Evolutionary conservation across 2,888 invertebrate genomes (phyloP).

Genomic region (Antheraea yamamai): DNA sequence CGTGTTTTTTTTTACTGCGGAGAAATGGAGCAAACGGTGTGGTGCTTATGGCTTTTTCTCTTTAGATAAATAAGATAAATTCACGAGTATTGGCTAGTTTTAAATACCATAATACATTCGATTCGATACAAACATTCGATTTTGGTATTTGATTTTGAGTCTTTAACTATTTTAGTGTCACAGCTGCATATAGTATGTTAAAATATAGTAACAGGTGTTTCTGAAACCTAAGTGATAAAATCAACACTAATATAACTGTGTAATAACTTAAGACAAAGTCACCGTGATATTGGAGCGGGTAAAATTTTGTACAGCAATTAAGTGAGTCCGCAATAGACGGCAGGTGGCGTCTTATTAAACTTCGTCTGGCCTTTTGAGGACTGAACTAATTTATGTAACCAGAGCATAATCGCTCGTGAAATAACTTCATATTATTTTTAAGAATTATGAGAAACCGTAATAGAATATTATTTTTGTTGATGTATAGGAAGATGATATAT

Average conservation of each 20-base stretch:
- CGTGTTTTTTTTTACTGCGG: too few relatives aligned
- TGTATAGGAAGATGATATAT: too few relatives aligned
- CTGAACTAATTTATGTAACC: constrained; percentile 57
- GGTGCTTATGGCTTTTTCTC: too few relatives aligned
- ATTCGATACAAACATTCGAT: too few relatives aligned
- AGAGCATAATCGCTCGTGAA: constrained; percentile 21
- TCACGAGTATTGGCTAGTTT: too few relatives aligned
- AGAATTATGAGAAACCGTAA: neutral
- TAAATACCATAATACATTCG: too few relatives aligned
- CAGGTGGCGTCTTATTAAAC: constrained; percentile 76
- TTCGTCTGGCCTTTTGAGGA: constrained; percentile 34
- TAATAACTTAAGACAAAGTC: constrained; percentile 31
- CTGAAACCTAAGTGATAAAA: neutral
- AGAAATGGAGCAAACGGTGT: too few relatives aligned
- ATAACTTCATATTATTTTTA: neutral
- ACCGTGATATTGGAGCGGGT: constrained; percentile 33
- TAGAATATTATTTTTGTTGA: neutral
- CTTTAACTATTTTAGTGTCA: neutral
- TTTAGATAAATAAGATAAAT: too few relatives aligned
- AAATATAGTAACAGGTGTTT: neutral
- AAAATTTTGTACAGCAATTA: constrained; percentile 60
- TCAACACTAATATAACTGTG: neutral
- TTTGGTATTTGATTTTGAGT: neutral
- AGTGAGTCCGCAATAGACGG: constrained; percentile 57
- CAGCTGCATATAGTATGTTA: neutral